Evolutionary conservation across 2,797 vertebrate genomes (phyloP), one percentile per base, ranked within the genome.

Genomic region (Labeo calbasu): DNA sequence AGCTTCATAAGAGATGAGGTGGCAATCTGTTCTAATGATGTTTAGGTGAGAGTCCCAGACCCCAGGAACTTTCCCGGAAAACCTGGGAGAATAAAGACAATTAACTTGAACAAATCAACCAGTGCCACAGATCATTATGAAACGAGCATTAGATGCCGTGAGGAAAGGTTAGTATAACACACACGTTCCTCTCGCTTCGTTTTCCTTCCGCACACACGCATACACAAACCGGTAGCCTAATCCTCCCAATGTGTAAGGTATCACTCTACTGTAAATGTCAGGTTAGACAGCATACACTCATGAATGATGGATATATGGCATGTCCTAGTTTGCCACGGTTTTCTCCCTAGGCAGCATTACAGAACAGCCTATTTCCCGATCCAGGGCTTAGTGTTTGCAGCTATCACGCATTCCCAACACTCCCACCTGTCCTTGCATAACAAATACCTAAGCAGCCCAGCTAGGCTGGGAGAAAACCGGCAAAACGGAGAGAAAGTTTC

Each of bases 251-350:
- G 89, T 83, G 66, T 5, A 50, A 87, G 87, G 91, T 93, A 94
- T 93, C 93, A 90, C 90, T 92, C 90, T 91, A 85, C 89, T 91
- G 92, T 92, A 93, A 94, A 95, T 94, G 93, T 93, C 93, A 94
- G 88, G 84, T 83, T 84, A 70, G 51, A 66, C 88, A 89, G 92
- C 91, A 81, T 90, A 88, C 87, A 88, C 90, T 93, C 91, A 92
- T 92, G 92, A 94, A 94, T 93, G 93, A 94, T 95, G 92, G 91
- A 93, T 93, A 92, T 91, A 90, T 87, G 89, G 85, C 82, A 82
- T 50, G 12, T 53, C 46, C 72, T 50, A 77, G 48, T 79, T 79
- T 83, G 72, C 73, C 50, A 43, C 57, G 61, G 66, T 77, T 77
- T 68, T 23, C 28, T 76, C 72, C 51, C 84, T 36, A 61, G 73